Base-by-base conservation (phyloP, 2,888 invertebrate species). In the Leptinotarsa haldemani region DNA sequence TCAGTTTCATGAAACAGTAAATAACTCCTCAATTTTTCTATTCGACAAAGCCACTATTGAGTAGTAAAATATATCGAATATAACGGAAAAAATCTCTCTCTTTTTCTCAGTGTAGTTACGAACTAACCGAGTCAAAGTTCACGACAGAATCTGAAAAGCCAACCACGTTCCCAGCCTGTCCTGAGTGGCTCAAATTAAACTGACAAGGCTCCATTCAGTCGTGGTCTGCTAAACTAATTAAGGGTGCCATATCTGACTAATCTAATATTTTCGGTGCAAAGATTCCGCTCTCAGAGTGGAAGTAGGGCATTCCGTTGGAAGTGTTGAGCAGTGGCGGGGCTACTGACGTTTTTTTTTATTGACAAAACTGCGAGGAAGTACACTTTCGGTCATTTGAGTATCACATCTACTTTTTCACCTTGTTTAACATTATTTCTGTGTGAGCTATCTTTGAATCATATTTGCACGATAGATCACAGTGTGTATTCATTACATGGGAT, bases 171-270 rank as follows among this genome's bases (percentile, higher is more conserved):
- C 15, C 56, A 56, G 56, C 22, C 56, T 56, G 56, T 56, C 22
- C 56, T 56, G 56, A 56, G 56, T 56, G 22, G 56, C 12, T 22
- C 56, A 20, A 56, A 56, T 56, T 56, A 22, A 56, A 56, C 56
- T 56, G 56, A 56, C 56, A 56, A 56, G 22, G 22, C 56, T 56
- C 53, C 16, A 56, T 56, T 56, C 56, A 56, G 56, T 56, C 56
- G 56, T 22, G 56, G 56, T 56, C 56, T 56, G 13, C 56, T 56
- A 56, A 56, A 56, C 56, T 56, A 56, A 56, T 56, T 56, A 56
- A 22, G 52, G 56, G 56, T 56, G 56, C 56, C 56, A 56, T 56
- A 22, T 56, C 56, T 56, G 56, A 56, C 22, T 56, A 56, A 56
- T 56, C 56, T 56, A 56, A 56, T 56, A 56, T 56, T 56, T 56